Percentiles rank a stretch among this genome's conserved stretches.
phyloP scores from a whole-genome alignment of 2,888 invertebrate genomes.

The Masnerella sp. region DNA sequence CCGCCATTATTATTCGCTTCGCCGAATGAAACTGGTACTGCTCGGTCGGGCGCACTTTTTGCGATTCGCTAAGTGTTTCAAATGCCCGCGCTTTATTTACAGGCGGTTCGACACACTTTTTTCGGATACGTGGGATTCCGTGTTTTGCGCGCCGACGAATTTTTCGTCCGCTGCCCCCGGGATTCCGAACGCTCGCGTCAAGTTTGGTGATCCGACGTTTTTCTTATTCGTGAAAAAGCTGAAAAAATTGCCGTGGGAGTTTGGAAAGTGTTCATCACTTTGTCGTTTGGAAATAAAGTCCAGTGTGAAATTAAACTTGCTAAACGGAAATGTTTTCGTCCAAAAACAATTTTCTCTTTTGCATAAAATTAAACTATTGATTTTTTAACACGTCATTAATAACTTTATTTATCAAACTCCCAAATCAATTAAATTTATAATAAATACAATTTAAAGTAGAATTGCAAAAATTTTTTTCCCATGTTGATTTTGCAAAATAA shows the following conservation, averaged over 20 bases:
- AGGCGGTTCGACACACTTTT: background rate
- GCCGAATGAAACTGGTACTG: slow-evolving; percentile 26
- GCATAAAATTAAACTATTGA: too few species aligned
- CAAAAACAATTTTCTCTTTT: too few species aligned
- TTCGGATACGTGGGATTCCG: background rate
- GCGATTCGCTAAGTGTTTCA: background rate
- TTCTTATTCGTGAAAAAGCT: background rate
- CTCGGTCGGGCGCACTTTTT: slow-evolving; percentile 1
- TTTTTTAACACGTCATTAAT: too few species aligned
- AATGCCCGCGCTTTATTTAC: background rate
- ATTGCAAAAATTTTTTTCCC: too few species aligned
- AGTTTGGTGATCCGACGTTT: background rate
- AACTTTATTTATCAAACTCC: too few species aligned
- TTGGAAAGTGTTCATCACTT: slow-evolving; percentile 16
- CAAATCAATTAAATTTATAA: too few species aligned
- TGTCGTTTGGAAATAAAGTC: slow-evolving; percentile 8
- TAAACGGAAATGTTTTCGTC: too few species aligned
- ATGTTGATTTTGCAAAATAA: too few species aligned
- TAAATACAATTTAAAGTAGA: too few species aligned
- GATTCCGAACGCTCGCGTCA: background rate
- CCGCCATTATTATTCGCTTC: slow-evolving; percentile 39
- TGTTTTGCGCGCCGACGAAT: background rate
- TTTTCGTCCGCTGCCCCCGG: background rate
- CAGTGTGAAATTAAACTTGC: too few species aligned
- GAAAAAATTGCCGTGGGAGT: slow-evolving; percentile 11